A percentile compares a stretch with the other conserved stretches of the same genome.
Evolutionary conservation across 2,888 invertebrate genomes (phyloP).

Genomic region (Zeuzera pyrina): DNA sequence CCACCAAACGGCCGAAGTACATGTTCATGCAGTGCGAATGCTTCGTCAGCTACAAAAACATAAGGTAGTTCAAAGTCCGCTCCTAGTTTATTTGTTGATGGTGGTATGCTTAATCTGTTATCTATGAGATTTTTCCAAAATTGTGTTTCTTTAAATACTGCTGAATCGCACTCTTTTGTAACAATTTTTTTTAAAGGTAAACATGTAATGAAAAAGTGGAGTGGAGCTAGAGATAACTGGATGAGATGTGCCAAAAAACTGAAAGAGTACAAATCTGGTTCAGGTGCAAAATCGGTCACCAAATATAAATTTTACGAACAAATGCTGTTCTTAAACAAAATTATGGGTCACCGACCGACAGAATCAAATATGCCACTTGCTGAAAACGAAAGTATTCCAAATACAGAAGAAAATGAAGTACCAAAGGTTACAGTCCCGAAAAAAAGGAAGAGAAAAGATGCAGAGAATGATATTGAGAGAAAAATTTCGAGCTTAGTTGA

Average conservation of each 20-base stretch:
- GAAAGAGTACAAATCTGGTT: no score
- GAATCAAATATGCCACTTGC: no score
- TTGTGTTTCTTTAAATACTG: not conserved
- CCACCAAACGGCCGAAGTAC: conserved; percentile 11
- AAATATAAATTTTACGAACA: conserved; percentile 19
- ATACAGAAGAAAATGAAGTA: no score
- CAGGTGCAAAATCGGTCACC: no score
- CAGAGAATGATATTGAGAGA: not conserved
- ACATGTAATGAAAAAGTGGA: conserved; percentile 1
- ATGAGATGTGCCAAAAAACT: no score
- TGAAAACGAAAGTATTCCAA: no score
- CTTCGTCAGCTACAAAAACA: conserved; percentile 1
- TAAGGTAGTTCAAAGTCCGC: not conserved
- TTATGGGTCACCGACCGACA: no score
- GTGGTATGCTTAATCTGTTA: no score
- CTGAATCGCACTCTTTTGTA: conserved; percentile 8
- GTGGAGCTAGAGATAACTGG: not conserved
- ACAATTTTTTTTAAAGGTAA: conserved; percentile 2
- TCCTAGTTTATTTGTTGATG: not conserved
- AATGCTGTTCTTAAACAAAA: conserved; percentile 8
- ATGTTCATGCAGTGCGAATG: conserved; percentile 1
- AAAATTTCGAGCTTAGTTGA: no score
- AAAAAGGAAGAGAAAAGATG: not conserved
- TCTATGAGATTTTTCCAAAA: not conserved
- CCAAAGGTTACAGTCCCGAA: not conserved